Conservation (phyloP, 2,113 vertebrate species). For the Raphicerus campestris region DNA sequence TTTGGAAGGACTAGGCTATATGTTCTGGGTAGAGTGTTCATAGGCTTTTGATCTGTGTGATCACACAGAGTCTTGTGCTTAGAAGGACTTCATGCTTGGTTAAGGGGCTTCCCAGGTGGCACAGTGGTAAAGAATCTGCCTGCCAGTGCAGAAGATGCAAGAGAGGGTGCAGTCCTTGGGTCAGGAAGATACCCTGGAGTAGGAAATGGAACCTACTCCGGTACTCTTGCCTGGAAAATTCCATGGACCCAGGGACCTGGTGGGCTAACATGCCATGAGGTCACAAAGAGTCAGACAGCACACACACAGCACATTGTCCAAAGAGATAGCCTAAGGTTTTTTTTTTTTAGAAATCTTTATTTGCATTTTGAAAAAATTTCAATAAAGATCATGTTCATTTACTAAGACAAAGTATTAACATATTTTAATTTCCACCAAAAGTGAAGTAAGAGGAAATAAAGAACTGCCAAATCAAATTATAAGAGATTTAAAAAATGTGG, state of each 20-base stretch:
- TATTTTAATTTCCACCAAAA: neutral
- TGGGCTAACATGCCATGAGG: neutral
- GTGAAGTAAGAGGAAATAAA: neutral
- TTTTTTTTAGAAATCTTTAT: neutral
- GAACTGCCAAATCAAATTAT: neutral
- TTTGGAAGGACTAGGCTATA: neutral
- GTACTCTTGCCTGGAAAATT: neutral
- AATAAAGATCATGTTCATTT: neutral
- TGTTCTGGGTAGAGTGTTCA: neutral
- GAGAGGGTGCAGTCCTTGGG: neutral
- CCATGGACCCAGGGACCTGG: neutral
- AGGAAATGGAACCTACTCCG: neutral
- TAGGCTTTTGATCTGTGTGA: neutral
- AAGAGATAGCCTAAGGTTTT: neutral
- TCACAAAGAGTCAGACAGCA: neutral
- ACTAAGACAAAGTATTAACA: neutral
- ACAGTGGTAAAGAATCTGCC: neutral
- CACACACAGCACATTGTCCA: neutral
- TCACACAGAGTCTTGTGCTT: neutral
- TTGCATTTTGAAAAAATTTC: neutral
- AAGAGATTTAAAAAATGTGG: neutral
- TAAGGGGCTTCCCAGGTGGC: neutral
- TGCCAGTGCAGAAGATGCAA: neutral
- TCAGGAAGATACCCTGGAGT: neutral
- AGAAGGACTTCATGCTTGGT: neutral